Conservation (phyloP, 2,888 invertebrate genomes). For the Drepana falcataria region DNA sequence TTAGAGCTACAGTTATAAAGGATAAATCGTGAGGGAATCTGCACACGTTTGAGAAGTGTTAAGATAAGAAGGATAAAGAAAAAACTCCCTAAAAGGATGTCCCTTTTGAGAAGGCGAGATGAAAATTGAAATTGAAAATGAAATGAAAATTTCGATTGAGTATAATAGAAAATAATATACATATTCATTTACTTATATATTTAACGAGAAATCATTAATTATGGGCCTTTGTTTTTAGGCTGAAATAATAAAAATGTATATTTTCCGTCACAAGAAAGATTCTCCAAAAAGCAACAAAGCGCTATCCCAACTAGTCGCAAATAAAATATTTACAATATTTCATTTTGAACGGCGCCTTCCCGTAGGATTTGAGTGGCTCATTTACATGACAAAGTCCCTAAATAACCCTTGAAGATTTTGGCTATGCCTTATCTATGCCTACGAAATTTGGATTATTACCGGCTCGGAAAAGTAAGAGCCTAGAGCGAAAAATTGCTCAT, state of each 20-base stretch:
- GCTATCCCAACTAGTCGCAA: constrained; percentile 28
- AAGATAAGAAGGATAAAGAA: too few relatives aligned
- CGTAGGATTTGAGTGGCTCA: constrained; percentile 53
- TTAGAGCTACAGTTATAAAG: too few relatives aligned
- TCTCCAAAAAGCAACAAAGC: constrained; percentile 24
- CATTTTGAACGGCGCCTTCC: constrained; percentile 51
- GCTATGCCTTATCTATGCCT: constrained; percentile 21
- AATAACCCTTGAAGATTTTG: constrained; percentile 56
- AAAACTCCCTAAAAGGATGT: too few relatives aligned
- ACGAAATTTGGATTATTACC: constrained; percentile 21
- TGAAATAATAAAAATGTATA: not conserved
- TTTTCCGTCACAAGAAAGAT: constrained; percentile 6
- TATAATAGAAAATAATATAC: too few relatives aligned
- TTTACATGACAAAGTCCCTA: constrained; percentile 71
- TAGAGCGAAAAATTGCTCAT: not conserved
- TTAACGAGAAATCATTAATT: too few relatives aligned
- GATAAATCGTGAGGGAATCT: too few relatives aligned
- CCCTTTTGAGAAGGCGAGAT: too few relatives aligned
- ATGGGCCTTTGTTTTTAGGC: too few relatives aligned
- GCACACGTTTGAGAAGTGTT: too few relatives aligned
- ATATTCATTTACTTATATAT: too few relatives aligned
- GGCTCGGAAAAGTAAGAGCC: not conserved
- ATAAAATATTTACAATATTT: constrained; percentile 65
- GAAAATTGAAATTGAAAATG: too few relatives aligned
- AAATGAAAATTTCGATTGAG: too few relatives aligned